Base-by-base conservation (phyloP, 2,888 invertebrate genomes). In the Petrophora chlorosata region DNA sequence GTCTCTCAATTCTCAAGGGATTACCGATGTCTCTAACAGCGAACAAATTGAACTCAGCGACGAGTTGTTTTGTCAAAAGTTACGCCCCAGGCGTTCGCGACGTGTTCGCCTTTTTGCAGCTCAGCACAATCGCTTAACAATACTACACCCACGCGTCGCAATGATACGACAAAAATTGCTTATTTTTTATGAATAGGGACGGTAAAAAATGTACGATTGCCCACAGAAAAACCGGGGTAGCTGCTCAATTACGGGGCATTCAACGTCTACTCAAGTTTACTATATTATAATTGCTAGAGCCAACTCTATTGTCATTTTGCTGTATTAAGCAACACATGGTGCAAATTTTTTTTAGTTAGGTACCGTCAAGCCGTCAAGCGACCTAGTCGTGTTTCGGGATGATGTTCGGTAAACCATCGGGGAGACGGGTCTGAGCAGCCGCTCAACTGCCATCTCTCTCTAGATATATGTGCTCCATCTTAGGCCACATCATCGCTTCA, bases 21-120 rank as follows among this genome's bases (percentile, higher is more conserved):
- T 85, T 83, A 82, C 50, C 53, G 48, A 64, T 56, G 61, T 71
- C 76, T 80, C 75, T 81, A 86, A 89, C 81, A 67, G 70, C 73
- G 72, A 79, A 80, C 83, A 80, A 87, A 89, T 88, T 82, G 89
- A 77, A 76, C 52, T 49, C 16, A 35, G 50, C 42, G 52, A 68
- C 39, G 47, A 68, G 67, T 74, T 79, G 75, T 77, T 75, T 76
- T 76, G 73, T 70, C 61, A 67, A 73, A 73, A 65, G 65, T 70
- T 72, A 66, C 79, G 85, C 86, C 83, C 65, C 70, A 67, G 79
- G 88, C 82, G 68, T 73, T 66, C 61, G 62, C 63, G 64, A 63
- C 61, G 76, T 68, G 79, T 73, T 73, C 74, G 85, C 74, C 87
- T 82, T 87, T 85, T 88, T 80, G 74, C 77, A 79, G 80, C 80